A percentile compares a stretch with the other conserved stretches of the same genome.
These are phyloP conservation scores for Ceriagrion tenellum DNA, from an alignment of 2,888 invertebrate genomes.

Conservation along the genomic window DNA sequence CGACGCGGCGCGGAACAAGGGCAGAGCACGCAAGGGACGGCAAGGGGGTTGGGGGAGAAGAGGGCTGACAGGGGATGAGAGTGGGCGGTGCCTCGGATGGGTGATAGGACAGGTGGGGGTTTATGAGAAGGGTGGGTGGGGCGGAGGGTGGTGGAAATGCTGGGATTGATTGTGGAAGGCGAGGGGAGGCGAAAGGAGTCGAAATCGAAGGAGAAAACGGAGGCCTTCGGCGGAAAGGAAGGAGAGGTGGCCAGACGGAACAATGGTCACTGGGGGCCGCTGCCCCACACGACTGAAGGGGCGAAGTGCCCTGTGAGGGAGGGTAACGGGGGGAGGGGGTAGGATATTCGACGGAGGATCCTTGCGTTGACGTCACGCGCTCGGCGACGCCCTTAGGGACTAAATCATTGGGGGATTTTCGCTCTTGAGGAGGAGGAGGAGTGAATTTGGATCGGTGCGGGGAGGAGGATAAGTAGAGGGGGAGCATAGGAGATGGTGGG, in stretches of 20 bases:
- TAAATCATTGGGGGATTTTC: not conserved
- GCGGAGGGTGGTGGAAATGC: not conserved
- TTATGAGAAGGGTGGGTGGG: not conserved
- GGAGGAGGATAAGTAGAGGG: too few relatives aligned
- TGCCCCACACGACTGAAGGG: slow-evolving; percentile 44
- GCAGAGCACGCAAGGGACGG: too few relatives aligned
- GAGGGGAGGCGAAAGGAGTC: not conserved
- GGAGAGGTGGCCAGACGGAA: slow-evolving; percentile 46
- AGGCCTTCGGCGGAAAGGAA: not conserved
- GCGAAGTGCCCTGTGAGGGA: not conserved
- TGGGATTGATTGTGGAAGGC: not conserved
- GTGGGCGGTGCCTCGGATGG: not conserved
- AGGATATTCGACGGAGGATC: not conserved
- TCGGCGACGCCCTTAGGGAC: too few relatives aligned
- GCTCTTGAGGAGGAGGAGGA: not conserved
- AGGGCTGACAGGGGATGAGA: too few relatives aligned
- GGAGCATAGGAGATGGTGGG: too few relatives aligned
- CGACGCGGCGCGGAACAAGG: too few relatives aligned
- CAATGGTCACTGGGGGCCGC: slow-evolving; percentile 63
- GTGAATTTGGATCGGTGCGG: not conserved
- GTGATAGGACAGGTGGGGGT: not conserved
- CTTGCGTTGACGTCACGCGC: not conserved
- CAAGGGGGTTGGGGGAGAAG: too few relatives aligned
- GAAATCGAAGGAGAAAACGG: not conserved
- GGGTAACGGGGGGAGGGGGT: not conserved